Conservation (phyloP, 2,888 invertebrate genomes). For the Tetanocera ferruginea region DNA sequence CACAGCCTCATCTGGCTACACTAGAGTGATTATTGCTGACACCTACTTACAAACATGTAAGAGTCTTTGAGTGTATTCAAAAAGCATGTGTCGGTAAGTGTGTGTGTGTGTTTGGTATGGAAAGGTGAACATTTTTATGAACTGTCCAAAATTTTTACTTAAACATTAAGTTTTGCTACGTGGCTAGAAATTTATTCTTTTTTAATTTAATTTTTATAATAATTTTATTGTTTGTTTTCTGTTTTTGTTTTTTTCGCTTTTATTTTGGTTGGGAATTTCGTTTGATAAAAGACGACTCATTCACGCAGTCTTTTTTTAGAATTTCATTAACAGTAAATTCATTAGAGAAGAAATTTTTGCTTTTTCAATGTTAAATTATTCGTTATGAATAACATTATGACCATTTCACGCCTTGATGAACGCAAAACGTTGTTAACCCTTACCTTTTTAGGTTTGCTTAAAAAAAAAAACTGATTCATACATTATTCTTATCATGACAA, state of each 20-base stretch:
- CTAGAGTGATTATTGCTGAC: too few relatives aligned
- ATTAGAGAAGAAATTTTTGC: not conserved
- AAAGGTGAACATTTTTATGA: constrained; percentile 1
- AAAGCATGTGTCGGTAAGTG: not conserved
- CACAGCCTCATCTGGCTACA: too few relatives aligned
- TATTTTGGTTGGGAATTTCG: not conserved
- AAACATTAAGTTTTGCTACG: too few relatives aligned
- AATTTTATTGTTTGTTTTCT: not conserved
- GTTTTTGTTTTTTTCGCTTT: not conserved
- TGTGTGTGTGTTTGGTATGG: not conserved
- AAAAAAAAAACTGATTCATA: too few relatives aligned
- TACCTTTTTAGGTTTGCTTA: too few relatives aligned
- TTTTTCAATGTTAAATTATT: not conserved
- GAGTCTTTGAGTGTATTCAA: too few relatives aligned
- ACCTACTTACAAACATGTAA: not conserved
- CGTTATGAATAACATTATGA: not conserved
- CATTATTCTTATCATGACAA: too few relatives aligned
- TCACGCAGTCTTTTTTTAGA: constrained; percentile 19
- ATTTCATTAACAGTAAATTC: not conserved
- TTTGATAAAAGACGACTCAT: constrained; percentile 25
- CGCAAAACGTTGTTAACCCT: too few relatives aligned
- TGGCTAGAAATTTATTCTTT: not conserved
- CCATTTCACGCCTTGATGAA: too few relatives aligned
- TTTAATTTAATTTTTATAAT: not conserved
- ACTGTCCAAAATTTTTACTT: not conserved